phyloP scores from a whole-genome alignment of 2,797 vertebrate genomes.

The Scarus forsteni region DNA sequence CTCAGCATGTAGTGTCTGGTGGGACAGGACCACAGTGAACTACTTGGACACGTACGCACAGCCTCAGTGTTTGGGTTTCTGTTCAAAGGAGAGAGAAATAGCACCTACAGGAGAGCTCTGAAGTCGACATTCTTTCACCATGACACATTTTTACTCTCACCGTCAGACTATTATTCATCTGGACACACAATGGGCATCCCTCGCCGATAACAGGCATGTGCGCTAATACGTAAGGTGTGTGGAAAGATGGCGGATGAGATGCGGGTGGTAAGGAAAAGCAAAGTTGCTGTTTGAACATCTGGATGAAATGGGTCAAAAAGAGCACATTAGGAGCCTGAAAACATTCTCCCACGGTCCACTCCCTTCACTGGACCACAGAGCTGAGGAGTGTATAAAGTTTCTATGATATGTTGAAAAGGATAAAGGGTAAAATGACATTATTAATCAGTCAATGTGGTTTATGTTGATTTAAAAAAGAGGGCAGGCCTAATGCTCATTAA shows the following conservation, averaged over 20 bases:
- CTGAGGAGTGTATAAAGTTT: no score
- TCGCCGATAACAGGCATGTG: slow-evolving; percentile 70
- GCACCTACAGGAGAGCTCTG: slow-evolving; percentile 48
- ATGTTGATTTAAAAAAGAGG: no score
- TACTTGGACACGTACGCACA: slow-evolving; percentile 30
- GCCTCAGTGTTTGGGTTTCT: slow-evolving; percentile 48
- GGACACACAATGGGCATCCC: slow-evolving; percentile 69
- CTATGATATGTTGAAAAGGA: no score
- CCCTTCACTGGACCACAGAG: background rate
- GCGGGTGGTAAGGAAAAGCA: slow-evolving; percentile 57
- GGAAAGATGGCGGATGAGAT: slow-evolving; percentile 66
- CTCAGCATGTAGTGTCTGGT: slow-evolving; percentile 8
- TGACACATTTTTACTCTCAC: slow-evolving; percentile 60
- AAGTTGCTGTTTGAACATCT: slow-evolving; percentile 55
- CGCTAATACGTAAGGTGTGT: slow-evolving; percentile 71
- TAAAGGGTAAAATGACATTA: no score
- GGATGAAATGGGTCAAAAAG: slow-evolving; percentile 57
- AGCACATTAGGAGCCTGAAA: slow-evolving; percentile 28
- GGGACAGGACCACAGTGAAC: slow-evolving; percentile 1
- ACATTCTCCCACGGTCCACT: slow-evolving; percentile 35
- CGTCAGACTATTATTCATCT: slow-evolving; percentile 70
- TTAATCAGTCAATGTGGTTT: no score
- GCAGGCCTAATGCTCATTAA: no score
- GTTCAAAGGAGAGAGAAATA: slow-evolving; percentile 56
- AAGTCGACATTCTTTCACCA: slow-evolving; percentile 68